These are phyloP conservation scores for Amphiura filiformis DNA, from an alignment of 35 echinoderm and acorn worm species.

Conservation along the genomic window DNA sequence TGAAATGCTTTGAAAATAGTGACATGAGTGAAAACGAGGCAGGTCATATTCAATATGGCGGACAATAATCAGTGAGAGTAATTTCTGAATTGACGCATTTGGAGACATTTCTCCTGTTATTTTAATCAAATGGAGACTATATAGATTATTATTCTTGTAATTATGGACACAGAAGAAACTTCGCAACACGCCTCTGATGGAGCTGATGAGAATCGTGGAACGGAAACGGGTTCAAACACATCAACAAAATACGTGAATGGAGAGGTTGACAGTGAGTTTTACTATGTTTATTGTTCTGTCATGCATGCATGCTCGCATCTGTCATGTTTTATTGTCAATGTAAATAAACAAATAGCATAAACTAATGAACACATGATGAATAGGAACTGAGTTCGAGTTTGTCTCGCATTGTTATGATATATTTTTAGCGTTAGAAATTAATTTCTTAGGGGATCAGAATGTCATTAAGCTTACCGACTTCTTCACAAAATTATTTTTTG, in stretches of 20 bases:
- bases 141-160: neutral
- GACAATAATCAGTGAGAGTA: neutral
- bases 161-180: conserved; percentile 25
- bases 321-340: neutral
- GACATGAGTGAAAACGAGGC: neutral
- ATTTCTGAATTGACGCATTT: neutral
- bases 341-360: too few relatives aligned
- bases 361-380: too few relatives aligned
- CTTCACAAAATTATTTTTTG: too few relatives aligned
- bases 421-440: too few relatives aligned
- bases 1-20: neutral
- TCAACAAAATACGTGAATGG: conserved; percentile 43
- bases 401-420: too few relatives aligned
- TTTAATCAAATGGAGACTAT: neutral
- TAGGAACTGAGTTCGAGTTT: too few relatives aligned
- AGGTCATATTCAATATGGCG: neutral
- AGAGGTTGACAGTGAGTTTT: conserved; percentile 32
- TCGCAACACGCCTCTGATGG: neutral
- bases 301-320: neutral
- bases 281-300: neutral
- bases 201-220: conserved; percentile 18
- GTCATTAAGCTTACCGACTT: too few relatives aligned
- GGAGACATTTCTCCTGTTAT: neutral
- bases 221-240: conserved; percentile 1
- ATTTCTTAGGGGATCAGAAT: too few relatives aligned